Evolutionary conservation across 2,797 vertebrate genomes (phyloP), one percentile per base, ranked within the genome.

Genomic region (Zalophus californianus): DNA sequence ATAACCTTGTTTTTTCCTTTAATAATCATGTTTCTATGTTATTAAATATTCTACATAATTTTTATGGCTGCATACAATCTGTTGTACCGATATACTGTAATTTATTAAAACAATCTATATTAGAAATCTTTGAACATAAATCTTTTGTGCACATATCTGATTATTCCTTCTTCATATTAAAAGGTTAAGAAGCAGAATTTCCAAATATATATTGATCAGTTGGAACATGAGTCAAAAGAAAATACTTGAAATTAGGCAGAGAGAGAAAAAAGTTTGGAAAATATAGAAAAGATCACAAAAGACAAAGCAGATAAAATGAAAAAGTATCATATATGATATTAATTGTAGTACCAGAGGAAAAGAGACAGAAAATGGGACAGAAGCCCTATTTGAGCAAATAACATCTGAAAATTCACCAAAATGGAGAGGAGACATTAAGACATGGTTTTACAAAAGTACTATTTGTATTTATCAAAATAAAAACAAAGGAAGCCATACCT

Each of bases 151-250:
- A 66, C 38, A 64, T 56, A 87, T 68, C 11, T 35, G 35, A 91
- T 87, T 62, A 73, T 87, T 56, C 58, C 29, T 77, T 91, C 60
- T 72, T 95, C 38, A 92, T 54, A 83, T 68, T 93, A 93, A 90
- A 93, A 82, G 23, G 35, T 86, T 87, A 77, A 62, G 13, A 70
- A 70, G n/a, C 14, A 90, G 77, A 83, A 72, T 95, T 79, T 83
- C 10, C 38, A 95, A 35, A 20, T 41, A 91, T 13, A n/a, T 90
- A 27, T 54, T 90, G 92, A 89, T 66, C 56, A 86, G 54, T 73
- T 1, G 3, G 58, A 70, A 93, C 29, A 54, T 77, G 5, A 75
- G 23, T 82, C 23, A 85, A 96, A 73, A 89, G 11, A 94, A 94
- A 89, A 86, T 70, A 72, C 73, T 38, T 66, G 79, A 50, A 73